Evolutionary conservation across 2,113 vertebrate species (phyloP).

Genomic region (Coptodon bakossiorum): DNA sequence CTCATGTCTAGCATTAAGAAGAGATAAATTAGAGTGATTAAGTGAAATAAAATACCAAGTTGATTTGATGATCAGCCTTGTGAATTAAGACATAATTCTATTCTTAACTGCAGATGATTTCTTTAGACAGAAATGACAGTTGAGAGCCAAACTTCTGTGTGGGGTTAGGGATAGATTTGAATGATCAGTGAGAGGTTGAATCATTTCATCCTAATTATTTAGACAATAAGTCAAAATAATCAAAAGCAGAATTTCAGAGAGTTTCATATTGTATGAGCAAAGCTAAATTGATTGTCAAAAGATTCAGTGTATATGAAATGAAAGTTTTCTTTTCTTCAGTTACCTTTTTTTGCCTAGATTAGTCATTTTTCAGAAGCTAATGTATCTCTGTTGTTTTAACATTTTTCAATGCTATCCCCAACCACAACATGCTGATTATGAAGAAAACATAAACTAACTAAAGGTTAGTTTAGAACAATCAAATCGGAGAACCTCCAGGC

Average conservation of each 20-base stretch:
- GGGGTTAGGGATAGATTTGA: background rate
- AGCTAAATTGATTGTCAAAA: background rate
- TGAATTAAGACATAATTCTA: background rate
- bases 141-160: background rate
- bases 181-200: background rate
- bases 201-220: background rate
- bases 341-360: background rate
- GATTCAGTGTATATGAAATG: background rate
- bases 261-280: background rate
- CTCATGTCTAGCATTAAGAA: background rate
- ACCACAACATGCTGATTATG: background rate
- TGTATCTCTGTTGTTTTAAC: background rate
- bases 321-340: background rate
- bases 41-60: background rate
- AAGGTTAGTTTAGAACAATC: background rate
- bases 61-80: background rate
- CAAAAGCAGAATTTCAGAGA: background rate
- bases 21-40: background rate
- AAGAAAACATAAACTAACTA: background rate
- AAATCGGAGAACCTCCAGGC: background rate
- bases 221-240: background rate
- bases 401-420: background rate
- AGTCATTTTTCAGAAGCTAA: background rate
- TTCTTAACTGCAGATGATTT: background rate
- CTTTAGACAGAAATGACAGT: background rate